Evolutionary conservation across 2,888 invertebrate genomes (phyloP), one percentile per base, ranked within the genome.

Genomic region (Mythimna pallens): DNA sequence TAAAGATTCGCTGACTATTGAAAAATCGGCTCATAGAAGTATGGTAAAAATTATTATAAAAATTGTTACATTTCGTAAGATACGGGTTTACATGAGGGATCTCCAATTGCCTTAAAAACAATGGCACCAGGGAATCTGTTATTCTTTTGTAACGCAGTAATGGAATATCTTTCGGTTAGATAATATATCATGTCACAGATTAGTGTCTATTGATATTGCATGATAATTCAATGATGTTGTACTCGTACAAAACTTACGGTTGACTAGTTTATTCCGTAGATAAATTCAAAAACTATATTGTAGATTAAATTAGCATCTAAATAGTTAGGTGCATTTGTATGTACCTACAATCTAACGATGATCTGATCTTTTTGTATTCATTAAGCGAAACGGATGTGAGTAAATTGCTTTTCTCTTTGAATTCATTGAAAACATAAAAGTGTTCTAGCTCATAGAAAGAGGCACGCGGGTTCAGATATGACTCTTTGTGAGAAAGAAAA

Each of bases 361-460:
- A 25, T 25, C 25, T 25, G 25, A 25, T 25, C 25, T 25, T 2
- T 25, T 25, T 30, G 20, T 58, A 30, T 22, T 71, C 9, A n/a
- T 25, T 58, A 40, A 50, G 40, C 6, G 10, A n/a, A 75, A 65
- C 65, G 1, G 4, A 75, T 22, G 22, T 3, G 22, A 20, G 6
- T 52, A 25, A 47, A 52, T 52, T 61, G 8, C 9, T 54, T 61
- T 25, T 20, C 12, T 40, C 22, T 64, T 4, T 22, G n/a, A 58
- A 34, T 17, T 58, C 5, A 14, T 52, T 64, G n/a, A 17, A 73
- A 74, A 25, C 34, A 22, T 50, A 52, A 34, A 14, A 12, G 12
- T 14, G 14, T 43, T 43, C 12, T 43, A 9, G 9, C 9, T 36
- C 36, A n/a, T 12, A 8, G 3, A 30, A 22, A 52, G 3, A 25